Evolutionary conservation across 2,113 vertebrate genomes (phyloP).

Genomic region (Gopherus flavomarginatus): DNA sequence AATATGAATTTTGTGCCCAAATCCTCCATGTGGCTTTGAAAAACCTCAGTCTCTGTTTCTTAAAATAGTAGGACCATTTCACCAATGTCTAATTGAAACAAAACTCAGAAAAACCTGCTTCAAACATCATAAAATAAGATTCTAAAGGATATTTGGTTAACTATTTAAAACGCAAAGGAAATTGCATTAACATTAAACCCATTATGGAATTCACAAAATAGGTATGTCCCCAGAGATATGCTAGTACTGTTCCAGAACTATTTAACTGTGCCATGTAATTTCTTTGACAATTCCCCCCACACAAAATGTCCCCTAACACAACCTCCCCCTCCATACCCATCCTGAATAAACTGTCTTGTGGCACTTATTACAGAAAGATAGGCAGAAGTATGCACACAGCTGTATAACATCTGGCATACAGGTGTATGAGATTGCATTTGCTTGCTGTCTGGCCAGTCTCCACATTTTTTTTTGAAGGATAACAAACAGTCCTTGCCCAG

Average conservation of each 20-base stretch:
- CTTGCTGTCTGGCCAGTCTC: conserved; percentile 46
- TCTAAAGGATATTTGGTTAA: not conserved
- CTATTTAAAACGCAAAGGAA: not conserved
- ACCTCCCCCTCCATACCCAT: not conserved
- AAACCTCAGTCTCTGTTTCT: not conserved
- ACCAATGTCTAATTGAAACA: not conserved
- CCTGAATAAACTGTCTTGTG: not conserved
- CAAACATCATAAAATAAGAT: not conserved
- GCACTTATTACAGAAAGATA: not conserved
- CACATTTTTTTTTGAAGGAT: conserved; percentile 12
- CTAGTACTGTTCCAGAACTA: not conserved
- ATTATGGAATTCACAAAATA: not conserved
- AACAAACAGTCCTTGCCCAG: conserved; percentile 29
- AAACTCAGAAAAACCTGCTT: not conserved
- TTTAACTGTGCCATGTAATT: not conserved
- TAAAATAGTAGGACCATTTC: not conserved
- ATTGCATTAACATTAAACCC: not conserved
- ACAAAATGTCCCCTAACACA: not conserved
- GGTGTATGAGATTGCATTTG: conserved; percentile 51
- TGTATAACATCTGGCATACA: conserved; percentile 58
- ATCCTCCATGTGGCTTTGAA: not conserved
- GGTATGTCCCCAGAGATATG: fast-evolving
- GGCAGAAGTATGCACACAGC: conserved; percentile 12
- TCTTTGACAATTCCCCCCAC: not conserved
- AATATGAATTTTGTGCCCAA: not conserved